Evolutionary conservation across 2,113 vertebrate genomes (phyloP).

Genomic region (Patagioenas fasciata): DNA sequence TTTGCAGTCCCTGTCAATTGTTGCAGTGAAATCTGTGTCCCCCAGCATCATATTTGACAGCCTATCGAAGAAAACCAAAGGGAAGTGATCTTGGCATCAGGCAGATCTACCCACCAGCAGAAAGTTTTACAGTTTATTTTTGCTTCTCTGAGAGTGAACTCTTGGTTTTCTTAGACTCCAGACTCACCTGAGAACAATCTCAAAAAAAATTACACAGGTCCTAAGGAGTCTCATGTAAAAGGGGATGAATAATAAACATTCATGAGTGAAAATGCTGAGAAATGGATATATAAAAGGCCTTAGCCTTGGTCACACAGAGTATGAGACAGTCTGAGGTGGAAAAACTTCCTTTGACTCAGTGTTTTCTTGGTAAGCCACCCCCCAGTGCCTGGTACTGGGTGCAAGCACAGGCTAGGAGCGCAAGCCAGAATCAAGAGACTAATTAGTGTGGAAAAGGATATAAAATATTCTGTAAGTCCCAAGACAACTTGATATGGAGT

Average conservation of each 20-base stretch:
- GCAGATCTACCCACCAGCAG: neutral
- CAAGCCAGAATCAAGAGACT: neutral
- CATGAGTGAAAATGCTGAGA: neutral
- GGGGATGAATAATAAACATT: neutral
- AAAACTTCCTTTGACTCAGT: neutral
- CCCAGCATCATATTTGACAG: neutral
- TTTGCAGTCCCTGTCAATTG: fast-evolving
- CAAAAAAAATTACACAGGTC: neutral
- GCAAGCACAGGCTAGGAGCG: neutral
- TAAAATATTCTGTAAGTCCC: neutral
- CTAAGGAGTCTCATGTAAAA: neutral
- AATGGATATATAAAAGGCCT: neutral
- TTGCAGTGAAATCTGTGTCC: neutral
- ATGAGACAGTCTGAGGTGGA: neutral
- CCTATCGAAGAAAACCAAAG: neutral
- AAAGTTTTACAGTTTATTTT: neutral
- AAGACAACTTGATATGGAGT: neutral
- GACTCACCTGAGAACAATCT: neutral
- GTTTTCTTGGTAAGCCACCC: neutral
- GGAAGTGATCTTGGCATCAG: neutral
- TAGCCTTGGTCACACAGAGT: neutral
- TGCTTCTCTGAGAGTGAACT: neutral
- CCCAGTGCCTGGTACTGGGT: neutral
- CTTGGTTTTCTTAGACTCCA: neutral
- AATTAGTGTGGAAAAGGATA: neutral